Evolutionary conservation across 53 echinoderm and acorn worm species (phyloP).

Genomic region (Glandiceps talaboti): DNA sequence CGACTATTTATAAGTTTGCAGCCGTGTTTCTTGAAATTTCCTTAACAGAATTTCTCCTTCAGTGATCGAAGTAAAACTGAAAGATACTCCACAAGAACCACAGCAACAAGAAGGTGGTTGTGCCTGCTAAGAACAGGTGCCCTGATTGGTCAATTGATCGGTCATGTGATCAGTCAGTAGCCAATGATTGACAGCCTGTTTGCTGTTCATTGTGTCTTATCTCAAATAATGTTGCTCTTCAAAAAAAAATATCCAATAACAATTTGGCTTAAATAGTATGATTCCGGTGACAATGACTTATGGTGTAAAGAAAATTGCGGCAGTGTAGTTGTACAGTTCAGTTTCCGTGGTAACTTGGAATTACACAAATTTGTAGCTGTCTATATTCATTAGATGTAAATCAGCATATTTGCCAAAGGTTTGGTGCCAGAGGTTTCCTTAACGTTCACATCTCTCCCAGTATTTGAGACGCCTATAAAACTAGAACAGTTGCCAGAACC

Average conservation of each 20-base stretch:
- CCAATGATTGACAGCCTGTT: neutral
- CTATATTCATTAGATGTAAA: neutral
- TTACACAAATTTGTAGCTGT: neutral
- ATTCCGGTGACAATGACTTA: neutral
- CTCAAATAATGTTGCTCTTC: neutral
- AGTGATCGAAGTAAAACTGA: slow-evolving; percentile 96
- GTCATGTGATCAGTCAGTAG: slow-evolving; percentile 3
- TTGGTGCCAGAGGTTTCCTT: neutral
- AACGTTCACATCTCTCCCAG: slow-evolving; percentile 1
- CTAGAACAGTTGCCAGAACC: neutral
- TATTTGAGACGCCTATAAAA: neutral
- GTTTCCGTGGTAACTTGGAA: neutral
- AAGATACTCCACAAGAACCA: slow-evolving; percentile 63
- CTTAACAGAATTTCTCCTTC: slow-evolving; percentile 49
- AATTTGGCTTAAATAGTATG: neutral
- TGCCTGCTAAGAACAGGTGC: slow-evolving; percentile 56
- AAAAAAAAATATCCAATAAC: neutral
- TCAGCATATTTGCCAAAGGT: neutral
- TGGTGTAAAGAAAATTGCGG: neutral
- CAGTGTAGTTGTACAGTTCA: neutral
- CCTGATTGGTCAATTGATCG: slow-evolving; percentile 30
- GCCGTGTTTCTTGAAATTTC: slow-evolving; percentile 21
- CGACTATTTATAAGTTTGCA: neutral
- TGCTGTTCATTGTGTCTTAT: neutral
- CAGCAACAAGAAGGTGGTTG: slow-evolving; percentile 60